A percentile compares a stretch with the other conserved stretches of the same genome.
Evolutionary conservation across 2,888 invertebrate species (phyloP).

Genomic region (Resseliella maxima): DNA sequence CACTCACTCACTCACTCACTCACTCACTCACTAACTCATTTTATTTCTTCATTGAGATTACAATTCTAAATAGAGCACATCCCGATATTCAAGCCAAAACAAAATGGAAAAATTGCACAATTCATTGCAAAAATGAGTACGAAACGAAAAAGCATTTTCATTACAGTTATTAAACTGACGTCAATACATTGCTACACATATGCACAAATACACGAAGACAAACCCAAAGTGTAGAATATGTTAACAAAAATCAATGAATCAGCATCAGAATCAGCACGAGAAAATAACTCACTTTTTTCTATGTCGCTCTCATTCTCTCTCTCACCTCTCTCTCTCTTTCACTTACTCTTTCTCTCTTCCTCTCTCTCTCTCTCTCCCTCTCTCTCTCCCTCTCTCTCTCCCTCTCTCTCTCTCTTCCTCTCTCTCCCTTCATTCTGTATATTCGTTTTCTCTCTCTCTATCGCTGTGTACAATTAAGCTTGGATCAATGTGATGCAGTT

Average conservation of each 20-base stretch:
- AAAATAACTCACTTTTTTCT: neutral
- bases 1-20: neutral
- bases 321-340: neutral
- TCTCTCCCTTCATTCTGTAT: no score
- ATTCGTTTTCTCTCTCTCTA: neutral
- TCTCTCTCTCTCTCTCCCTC: neutral
- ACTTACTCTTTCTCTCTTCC: neutral
- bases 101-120: neutral
- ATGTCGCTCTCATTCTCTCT: neutral
- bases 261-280: neutral
- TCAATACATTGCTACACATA: neutral
- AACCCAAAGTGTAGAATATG: neutral
- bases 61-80: neutral
- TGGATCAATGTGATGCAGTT: neutral
- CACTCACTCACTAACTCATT: no score
- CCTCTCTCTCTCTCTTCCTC: neutral
- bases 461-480: neutral
- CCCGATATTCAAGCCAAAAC: no score
- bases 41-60: no score
- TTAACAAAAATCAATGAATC: neutral
- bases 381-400: neutral
- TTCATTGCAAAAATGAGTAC: neutral
- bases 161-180: conserved; percentile 28
- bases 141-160: neutral
- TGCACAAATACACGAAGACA: no score